Conservation (phyloP, 2,113 vertebrate genomes). For the Pogona vitticeps region DNA sequence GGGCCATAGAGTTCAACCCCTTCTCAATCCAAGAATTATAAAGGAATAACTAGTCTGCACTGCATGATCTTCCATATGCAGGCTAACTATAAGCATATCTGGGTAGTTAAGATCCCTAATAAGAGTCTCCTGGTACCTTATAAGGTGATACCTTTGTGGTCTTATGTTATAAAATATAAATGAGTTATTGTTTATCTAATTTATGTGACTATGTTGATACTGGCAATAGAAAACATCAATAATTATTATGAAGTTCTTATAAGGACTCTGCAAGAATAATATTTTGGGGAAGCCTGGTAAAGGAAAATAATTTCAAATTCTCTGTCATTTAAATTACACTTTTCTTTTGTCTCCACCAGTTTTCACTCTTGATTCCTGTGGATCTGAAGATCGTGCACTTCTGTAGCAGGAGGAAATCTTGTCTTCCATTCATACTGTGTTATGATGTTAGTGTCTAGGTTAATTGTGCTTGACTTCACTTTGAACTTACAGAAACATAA, state of each 20-base stretch:
- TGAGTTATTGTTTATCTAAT: neutral
- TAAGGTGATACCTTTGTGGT: neutral
- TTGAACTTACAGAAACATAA: conserved; percentile 28
- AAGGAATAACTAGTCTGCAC: too few species aligned
- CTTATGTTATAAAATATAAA: neutral
- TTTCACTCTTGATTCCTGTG: conserved; percentile 7
- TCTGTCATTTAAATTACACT: neutral
- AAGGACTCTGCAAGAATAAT: too few species aligned
- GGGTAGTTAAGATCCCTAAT: neutral
- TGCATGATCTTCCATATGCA: too few species aligned
- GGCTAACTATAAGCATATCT: too few species aligned
- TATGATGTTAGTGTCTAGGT: fast-evolving
- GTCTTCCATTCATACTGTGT: fast-evolving
- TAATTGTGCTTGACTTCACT: neutral
- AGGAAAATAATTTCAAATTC: neutral
- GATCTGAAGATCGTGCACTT: neutral
- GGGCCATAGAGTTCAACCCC: too few species aligned
- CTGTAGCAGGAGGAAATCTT: neutral
- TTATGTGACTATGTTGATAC: neutral
- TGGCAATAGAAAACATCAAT: neutral
- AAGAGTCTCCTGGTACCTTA: neutral
- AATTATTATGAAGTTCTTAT: fast-evolving
- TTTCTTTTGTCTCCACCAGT: neutral
- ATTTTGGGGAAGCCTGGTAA: neutral
- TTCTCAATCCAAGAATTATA: too few species aligned